Conservation (phyloP, 2,797 vertebrate species). For the Glossophaga mutica region DNA sequence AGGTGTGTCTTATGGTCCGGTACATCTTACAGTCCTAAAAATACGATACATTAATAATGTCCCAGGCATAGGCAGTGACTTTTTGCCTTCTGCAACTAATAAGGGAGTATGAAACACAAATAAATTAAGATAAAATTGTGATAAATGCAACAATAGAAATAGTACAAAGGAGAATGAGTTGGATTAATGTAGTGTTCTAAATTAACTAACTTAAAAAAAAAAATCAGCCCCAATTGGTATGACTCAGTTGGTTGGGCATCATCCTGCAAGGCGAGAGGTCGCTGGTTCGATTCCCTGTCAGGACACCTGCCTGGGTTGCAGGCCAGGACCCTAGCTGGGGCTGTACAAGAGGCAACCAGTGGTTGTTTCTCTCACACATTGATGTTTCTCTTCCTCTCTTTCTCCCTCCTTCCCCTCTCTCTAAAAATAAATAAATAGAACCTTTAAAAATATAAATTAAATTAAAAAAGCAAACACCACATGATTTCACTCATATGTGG, state of each 20-base stretch:
- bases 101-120: neutral
- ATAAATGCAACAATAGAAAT: neutral
- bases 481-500: neutral
- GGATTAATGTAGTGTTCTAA: neutral
- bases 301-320: too few relatives aligned
- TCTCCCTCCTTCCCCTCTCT: neutral
- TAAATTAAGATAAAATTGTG: neutral
- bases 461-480: too few relatives aligned
- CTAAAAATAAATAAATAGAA: neutral
- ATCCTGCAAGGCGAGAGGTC: neutral
- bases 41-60: neutral
- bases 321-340: too few relatives aligned
- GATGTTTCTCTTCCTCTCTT: neutral
- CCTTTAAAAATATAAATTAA: neutral
- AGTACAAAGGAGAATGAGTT: neutral
- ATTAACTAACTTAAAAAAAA: neutral
- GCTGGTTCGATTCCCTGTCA: neutral
- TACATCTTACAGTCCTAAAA: too few relatives aligned
- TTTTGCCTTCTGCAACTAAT: neutral
- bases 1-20: too few relatives aligned
- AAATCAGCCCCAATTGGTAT: too few relatives aligned
- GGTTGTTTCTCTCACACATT: too few relatives aligned
- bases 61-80: neutral
- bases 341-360: too few relatives aligned
- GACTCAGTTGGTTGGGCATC: too few relatives aligned